A percentile compares a stretch with the other conserved stretches of the same genome.
Evolutionary conservation across 1,140 invertebrate genomes (phyloP).

Genomic region (Manduca sexta): DNA sequence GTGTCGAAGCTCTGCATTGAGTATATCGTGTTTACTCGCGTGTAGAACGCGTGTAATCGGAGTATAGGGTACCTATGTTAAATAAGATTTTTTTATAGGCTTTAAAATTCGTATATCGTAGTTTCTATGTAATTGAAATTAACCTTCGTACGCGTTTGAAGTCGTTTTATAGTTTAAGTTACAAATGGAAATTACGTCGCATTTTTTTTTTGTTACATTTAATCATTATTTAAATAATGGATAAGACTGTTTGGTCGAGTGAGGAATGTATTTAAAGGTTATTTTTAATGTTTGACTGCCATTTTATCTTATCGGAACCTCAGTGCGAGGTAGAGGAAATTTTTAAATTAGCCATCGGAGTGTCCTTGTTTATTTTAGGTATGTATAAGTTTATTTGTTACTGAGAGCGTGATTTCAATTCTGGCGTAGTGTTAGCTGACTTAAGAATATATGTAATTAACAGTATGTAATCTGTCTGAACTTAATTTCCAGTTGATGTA

Average conservation of each 20-base stretch:
- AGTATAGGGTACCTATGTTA: conserved; percentile 55
- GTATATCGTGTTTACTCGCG: conserved; percentile 54
- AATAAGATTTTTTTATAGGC: conserved; percentile 52
- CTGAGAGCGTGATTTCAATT: conserved; percentile 14
- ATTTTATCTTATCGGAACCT: conserved; percentile 23
- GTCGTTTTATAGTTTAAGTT: conserved; percentile 7
- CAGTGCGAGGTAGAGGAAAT: background rate
- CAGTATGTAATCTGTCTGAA: background rate
- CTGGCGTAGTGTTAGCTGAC: background rate
- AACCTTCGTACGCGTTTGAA: conserved; percentile 3
- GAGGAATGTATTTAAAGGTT: conserved; percentile 35
- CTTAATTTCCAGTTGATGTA: background rate
- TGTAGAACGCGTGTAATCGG: conserved; percentile 59
- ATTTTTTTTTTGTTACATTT: conserved; percentile 29
- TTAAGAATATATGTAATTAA: background rate
- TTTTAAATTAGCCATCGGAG: conserved; percentile 8
- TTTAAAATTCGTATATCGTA: conserved; percentile 53
- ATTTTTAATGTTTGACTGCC: conserved; percentile 52
- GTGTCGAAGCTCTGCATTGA: conserved; percentile 44
- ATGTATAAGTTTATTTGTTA: conserved; percentile 23
- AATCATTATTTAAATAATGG: conserved; percentile 45
- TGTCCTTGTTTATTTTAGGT: conserved; percentile 12
- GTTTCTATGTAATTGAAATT: conserved; percentile 23
- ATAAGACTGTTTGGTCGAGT: conserved; percentile 61
- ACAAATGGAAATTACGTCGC: too few relatives aligned